Percentiles rank a stretch among this genome's conserved stretches.
phyloP scores from a whole-genome alignment of 64 coral and sea anemone genomes.

The Actinia equina region DNA sequence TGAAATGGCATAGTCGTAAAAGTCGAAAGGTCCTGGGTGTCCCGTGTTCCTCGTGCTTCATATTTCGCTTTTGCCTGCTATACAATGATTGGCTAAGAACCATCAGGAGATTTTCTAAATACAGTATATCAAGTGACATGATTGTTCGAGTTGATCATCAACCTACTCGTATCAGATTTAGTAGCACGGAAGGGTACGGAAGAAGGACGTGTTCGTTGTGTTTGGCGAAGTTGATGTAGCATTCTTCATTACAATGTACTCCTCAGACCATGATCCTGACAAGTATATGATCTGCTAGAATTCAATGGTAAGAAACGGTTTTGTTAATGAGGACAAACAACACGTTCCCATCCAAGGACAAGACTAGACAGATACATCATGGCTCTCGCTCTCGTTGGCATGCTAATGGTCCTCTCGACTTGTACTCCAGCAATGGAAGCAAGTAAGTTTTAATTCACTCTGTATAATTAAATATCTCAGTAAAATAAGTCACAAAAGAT shows the following conservation, averaged over 20 bases:
- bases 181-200: not conserved
- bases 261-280: not conserved
- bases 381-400: not conserved
- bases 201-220: not conserved
- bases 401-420: not conserved
- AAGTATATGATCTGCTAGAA: not conserved
- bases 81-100: not conserved
- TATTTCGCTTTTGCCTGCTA: not conserved
- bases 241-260: not conserved
- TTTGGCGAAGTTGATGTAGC: not conserved
- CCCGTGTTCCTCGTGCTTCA: not conserved
- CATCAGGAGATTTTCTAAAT: conserved; percentile 19
- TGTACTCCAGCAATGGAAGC: not conserved
- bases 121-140: not conserved
- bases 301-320: not conserved
- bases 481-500: not conserved
- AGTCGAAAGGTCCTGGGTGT: not conserved
- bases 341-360: not conserved
- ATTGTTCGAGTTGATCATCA: conserved; percentile 10
- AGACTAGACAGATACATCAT: conserved; percentile 14
- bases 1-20: no score
- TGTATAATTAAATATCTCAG: not conserved
- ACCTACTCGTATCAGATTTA: not conserved
- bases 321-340: not conserved
- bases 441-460: conserved; percentile 2